Evolutionary conservation across 2,888 invertebrate species (phyloP).

Genomic region (Pegoplata infirma): DNA sequence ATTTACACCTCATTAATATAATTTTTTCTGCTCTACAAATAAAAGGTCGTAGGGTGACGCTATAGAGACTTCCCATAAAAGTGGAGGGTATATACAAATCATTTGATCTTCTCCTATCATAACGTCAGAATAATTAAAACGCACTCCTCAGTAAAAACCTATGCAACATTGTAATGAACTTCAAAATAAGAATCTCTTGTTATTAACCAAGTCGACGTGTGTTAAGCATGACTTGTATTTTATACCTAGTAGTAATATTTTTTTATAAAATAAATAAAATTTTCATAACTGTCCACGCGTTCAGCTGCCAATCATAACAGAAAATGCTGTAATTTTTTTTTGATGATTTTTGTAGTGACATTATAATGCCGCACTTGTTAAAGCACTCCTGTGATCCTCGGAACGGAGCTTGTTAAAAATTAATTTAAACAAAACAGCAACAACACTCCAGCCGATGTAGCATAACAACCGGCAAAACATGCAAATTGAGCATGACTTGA

Average conservation of each 20-base stretch:
- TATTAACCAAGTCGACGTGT: neutral
- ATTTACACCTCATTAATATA: no score
- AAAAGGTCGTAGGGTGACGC: no score
- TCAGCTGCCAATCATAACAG: constrained; percentile 54
- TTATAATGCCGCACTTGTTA: constrained; percentile 33
- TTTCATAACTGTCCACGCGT: constrained; percentile 44
- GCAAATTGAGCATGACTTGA: constrained; percentile 57
- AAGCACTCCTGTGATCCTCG: constrained; percentile 33
- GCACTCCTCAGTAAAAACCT: no score
- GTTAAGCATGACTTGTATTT: neutral
- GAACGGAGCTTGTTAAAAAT: constrained; percentile 48
- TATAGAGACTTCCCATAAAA: no score
- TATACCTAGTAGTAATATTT: no score
- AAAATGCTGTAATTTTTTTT: constrained; percentile 28
- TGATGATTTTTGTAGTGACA: constrained; percentile 47
- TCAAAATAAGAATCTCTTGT: neutral
- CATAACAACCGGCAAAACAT: constrained; percentile 46
- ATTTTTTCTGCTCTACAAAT: no score
- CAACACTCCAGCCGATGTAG: no score
- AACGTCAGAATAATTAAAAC: no score
- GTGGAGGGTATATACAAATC: no score
- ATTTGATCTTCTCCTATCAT: no score
- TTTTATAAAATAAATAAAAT: constrained; percentile 12
- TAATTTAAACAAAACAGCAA: constrained; percentile 21
- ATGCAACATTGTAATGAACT: neutral